Evolutionary conservation across 1,140 invertebrate genomes (phyloP).

Genomic region (Aphelinus certus): DNA sequence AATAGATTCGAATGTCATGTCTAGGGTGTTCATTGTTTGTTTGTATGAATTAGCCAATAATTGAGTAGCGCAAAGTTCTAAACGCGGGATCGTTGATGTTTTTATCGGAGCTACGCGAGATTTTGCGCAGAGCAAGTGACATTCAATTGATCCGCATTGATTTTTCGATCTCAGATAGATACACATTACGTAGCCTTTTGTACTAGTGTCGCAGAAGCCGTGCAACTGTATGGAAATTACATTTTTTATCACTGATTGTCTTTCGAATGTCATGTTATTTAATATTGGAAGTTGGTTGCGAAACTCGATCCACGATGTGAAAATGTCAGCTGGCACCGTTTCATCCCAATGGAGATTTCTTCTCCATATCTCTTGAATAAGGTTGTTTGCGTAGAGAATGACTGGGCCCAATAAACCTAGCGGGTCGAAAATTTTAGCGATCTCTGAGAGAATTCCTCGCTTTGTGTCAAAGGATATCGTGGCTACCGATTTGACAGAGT

Average conservation of each 20-base stretch:
- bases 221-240: conserved; percentile 8
- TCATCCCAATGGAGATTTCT: conserved; percentile 24
- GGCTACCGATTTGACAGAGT: neutral
- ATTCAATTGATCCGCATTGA: neutral
- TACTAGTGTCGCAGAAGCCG: conserved; percentile 28
- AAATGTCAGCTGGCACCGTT: neutral
- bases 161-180: conserved; percentile 15
- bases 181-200: conserved; percentile 31
- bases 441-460: conserved; percentile 19
- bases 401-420: conserved; percentile 52
- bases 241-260: neutral
- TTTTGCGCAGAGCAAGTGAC: neutral
- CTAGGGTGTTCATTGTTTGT: neutral
- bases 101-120: conserved; percentile 18
- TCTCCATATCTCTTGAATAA: conserved; percentile 29
- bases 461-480: neutral
- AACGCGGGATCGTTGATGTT: neutral
- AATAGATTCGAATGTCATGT: neutral
- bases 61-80: conserved; percentile 1
- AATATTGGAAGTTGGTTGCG: neutral
- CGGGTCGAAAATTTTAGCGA: conserved; percentile 52
- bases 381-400: conserved; percentile 54
- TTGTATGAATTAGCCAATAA: neutral
- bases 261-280: neutral
- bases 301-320: neutral